A percentile compares a stretch with the other conserved stretches of the same genome.
Evolutionary conservation across 2,113 vertebrate genomes (phyloP).

Genomic region (Steatornis caripensis): DNA sequence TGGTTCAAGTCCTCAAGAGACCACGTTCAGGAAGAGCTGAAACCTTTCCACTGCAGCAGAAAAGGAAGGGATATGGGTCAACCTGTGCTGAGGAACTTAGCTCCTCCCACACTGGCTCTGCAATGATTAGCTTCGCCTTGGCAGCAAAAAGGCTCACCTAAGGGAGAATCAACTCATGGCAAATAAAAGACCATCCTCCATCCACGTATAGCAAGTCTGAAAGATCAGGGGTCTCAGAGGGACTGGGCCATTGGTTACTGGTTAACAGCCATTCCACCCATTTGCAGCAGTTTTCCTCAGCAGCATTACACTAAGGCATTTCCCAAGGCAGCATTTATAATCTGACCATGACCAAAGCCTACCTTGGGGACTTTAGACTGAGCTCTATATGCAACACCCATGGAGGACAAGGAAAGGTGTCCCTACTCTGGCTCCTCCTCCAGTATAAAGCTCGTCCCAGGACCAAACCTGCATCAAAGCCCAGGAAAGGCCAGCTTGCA

Average conservation of each 20-base stretch:
- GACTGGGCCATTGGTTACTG: background rate
- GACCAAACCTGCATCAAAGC: background rate
- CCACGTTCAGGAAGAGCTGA: background rate
- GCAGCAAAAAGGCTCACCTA: background rate
- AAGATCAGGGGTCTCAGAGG: background rate
- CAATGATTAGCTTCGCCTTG: background rate
- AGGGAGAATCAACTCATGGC: background rate
- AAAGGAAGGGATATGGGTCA: background rate
- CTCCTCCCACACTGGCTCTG: background rate
- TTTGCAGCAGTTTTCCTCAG: background rate
- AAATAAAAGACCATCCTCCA: background rate
- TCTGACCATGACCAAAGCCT: background rate
- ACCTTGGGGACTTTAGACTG: background rate
- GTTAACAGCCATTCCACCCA: background rate
- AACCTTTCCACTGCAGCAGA: background rate
- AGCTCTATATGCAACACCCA: background rate
- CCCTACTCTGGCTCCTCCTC: background rate
- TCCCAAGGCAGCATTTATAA: background rate
- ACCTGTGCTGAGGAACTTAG: background rate
- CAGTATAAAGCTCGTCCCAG: background rate
- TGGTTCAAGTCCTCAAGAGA: background rate
- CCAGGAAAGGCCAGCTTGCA: background rate
- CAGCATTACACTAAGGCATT: background rate
- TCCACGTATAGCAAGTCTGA: background rate
- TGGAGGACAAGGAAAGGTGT: background rate